Evolutionary conservation across 2,888 invertebrate genomes (phyloP).

Genomic region (Protophormia terraenovae): DNA sequence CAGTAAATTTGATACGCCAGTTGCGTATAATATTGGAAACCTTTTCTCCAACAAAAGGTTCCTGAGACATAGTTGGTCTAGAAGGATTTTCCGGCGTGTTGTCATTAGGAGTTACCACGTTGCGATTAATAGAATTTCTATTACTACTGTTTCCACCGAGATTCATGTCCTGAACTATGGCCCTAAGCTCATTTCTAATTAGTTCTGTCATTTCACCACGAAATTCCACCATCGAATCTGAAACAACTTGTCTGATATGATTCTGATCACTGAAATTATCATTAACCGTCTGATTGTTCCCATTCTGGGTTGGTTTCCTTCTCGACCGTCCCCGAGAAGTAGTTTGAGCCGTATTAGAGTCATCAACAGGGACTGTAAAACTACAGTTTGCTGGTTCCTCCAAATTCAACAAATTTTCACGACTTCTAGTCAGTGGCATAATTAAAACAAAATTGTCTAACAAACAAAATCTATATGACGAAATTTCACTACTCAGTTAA

Average conservation of each 20-base stretch:
- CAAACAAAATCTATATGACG: not conserved
- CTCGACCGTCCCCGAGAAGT: not conserved
- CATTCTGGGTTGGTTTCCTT: not conserved
- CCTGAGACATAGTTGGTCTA: not conserved
- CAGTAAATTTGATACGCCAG: not conserved
- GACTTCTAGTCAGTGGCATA: not conserved
- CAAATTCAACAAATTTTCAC: not conserved
- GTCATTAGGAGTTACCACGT: too few relatives aligned
- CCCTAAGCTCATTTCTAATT: not conserved
- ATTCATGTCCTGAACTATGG: not conserved
- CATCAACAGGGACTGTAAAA: not conserved
- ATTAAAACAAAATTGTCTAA: not conserved
- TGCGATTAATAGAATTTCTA: not conserved
- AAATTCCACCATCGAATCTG: not conserved
- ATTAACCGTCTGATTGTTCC: too few relatives aligned
- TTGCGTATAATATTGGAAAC: conserved; percentile 4
- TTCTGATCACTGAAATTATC: too few relatives aligned
- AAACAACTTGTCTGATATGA: not conserved
- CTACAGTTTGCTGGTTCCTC: not conserved
- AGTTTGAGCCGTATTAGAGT: not conserved
- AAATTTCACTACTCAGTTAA: not conserved
- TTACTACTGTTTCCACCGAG: not conserved
- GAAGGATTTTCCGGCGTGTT: not conserved
- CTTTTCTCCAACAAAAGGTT: not conserved
- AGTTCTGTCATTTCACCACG: not conserved